Percentiles rank a stretch among this genome's conserved stretches.
phyloP scores from a whole-genome alignment of 2,113 vertebrate species.

The Fulmarus glacialis region DNA sequence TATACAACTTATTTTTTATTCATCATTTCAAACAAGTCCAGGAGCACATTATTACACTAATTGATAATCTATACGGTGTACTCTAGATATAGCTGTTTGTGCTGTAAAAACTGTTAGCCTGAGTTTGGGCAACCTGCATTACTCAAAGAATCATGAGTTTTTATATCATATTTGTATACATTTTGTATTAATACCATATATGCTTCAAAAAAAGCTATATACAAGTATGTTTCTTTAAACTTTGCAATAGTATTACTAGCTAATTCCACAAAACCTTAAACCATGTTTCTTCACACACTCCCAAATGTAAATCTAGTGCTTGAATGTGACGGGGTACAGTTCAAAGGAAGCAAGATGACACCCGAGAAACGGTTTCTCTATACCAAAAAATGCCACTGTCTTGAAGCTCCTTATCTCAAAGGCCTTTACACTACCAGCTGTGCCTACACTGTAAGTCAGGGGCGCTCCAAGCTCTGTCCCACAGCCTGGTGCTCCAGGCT shows the following conservation, averaged over 20 bases:
- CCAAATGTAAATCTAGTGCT: neutral
- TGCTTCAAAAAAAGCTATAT: neutral
- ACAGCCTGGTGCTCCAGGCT: neutral
- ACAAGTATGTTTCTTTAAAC: neutral
- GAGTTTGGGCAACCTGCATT: neutral
- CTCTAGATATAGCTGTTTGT: neutral
- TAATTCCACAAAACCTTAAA: neutral
- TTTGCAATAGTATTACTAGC: neutral
- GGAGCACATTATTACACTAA: neutral
- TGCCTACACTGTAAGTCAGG: accelerated
- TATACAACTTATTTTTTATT: neutral
- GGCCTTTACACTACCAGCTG: neutral
- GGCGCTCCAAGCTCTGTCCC: neutral
- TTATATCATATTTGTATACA: neutral
- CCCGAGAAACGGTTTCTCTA: neutral
- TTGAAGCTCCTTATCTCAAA: neutral
- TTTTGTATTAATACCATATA: neutral
- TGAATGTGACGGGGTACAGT: accelerated
- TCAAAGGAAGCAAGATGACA: neutral
- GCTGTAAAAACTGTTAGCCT: neutral
- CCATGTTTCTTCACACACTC: neutral
- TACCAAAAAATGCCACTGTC: neutral
- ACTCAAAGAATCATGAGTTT: neutral
- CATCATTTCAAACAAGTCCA: neutral
- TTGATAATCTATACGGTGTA: neutral